Conservation (phyloP, 2,797 vertebrate species). For the Lutjanus argentimaculatus region DNA sequence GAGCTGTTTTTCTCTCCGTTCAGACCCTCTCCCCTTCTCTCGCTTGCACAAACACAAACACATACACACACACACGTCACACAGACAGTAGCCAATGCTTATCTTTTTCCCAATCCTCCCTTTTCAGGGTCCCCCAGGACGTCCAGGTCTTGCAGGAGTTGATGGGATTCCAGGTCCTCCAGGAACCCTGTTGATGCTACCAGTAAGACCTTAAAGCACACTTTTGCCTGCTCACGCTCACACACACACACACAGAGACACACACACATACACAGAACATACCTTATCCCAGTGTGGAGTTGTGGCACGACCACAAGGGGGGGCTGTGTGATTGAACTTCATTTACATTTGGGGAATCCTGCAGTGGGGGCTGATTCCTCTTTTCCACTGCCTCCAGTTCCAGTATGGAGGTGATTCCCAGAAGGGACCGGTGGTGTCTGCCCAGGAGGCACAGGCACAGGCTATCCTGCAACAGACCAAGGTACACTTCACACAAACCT, state of each 20-base stretch:
- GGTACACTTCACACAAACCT: slow-evolving; percentile 75
- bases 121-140: slow-evolving; percentile 90
- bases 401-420: slow-evolving; percentile 88
- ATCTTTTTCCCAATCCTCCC: slow-evolving; percentile 2
- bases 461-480: slow-evolving; percentile 92
- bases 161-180: slow-evolving; percentile 91
- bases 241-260: neutral
- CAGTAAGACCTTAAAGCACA: slow-evolving; percentile 83
- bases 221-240: neutral
- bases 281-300: slow-evolving; percentile 37
- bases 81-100: slow-evolving; percentile 7
- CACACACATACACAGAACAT: neutral
- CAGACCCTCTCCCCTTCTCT: neutral
- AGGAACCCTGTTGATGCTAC: slow-evolving; percentile 93
- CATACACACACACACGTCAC: neutral
- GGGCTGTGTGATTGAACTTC: slow-evolving; percentile 77
- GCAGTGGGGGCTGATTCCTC: slow-evolving; percentile 40
- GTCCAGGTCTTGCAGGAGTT: slow-evolving; percentile 89
- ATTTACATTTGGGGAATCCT: slow-evolving; percentile 68
- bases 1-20: slow-evolving; percentile 16
- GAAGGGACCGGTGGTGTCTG: slow-evolving; percentile 91
- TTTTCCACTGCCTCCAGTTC: slow-evolving; percentile 84
- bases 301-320: slow-evolving; percentile 76
- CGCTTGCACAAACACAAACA: neutral
- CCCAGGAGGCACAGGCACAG: slow-evolving; percentile 93